phyloP scores from a whole-genome alignment of 2,888 invertebrate genomes.

The Pterostichus niger region DNA sequence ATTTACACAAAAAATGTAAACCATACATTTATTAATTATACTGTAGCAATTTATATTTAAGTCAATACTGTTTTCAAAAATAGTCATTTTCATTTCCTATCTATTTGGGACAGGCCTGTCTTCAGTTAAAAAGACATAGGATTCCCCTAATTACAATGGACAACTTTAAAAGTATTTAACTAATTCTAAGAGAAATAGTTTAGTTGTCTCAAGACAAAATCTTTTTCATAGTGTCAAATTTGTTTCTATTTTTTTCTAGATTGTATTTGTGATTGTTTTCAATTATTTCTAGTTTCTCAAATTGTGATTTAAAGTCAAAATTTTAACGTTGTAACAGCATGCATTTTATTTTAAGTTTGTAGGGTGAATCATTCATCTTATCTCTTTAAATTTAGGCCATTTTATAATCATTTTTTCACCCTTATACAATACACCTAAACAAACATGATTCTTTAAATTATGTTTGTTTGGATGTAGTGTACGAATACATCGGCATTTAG shows the following conservation, averaged over 20 bases:
- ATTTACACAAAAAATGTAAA: conserved; percentile 43
- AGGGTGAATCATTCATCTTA: neutral
- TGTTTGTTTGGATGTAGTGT: conserved; percentile 18
- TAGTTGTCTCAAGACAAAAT: neutral
- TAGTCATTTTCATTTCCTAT: conserved; percentile 49
- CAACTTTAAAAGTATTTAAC: conserved; percentile 19
- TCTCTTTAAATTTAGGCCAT: conserved; percentile 3
- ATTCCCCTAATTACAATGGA: conserved; percentile 17
- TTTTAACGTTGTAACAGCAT: conserved; percentile 28
- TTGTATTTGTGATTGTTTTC: conserved; percentile 25
- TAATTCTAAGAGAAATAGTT: conserved; percentile 12
- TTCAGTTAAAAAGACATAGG: conserved; percentile 15
- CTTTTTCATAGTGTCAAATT: conserved; percentile 24
- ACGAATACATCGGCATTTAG: conserved; percentile 30
- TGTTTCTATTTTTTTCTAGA: neutral
- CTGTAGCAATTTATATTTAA: conserved; percentile 23
- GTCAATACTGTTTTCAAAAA: conserved; percentile 52
- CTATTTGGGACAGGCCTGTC: conserved; percentile 34
- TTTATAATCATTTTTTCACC: conserved; percentile 14
- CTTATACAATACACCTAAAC: neutral
- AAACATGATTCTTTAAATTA: neutral
- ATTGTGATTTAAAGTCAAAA: conserved; percentile 22
- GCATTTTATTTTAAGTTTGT: conserved; percentile 10
- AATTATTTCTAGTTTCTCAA: conserved; percentile 14
- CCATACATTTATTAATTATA: conserved; percentile 23